A percentile compares a stretch with the other conserved stretches of the same genome.
Evolutionary conservation across 2,888 invertebrate genomes (phyloP).

Genomic region (Drosophila yooni): DNA sequence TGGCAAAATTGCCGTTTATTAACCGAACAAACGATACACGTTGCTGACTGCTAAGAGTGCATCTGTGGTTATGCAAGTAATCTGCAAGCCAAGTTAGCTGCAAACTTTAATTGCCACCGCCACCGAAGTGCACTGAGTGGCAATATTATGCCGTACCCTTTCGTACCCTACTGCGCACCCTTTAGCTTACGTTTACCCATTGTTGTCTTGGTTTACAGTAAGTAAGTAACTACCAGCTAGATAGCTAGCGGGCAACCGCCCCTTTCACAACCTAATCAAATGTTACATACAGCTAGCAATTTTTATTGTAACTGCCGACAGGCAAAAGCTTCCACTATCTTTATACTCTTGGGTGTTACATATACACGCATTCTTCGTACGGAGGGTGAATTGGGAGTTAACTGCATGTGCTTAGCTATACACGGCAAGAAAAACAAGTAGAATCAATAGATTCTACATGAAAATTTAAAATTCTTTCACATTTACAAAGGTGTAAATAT

Average conservation of each 20-base stretch:
- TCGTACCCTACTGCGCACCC: slow-evolving; percentile 5
- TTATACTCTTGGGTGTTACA: slow-evolving; percentile 36
- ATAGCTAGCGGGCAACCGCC: slow-evolving; percentile 15
- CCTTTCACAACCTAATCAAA: slow-evolving; percentile 72
- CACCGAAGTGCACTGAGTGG: slow-evolving; percentile 56
- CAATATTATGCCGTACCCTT: slow-evolving; percentile 35
- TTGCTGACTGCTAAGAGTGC: slow-evolving; percentile 24
- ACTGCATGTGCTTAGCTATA: slow-evolving; percentile 19
- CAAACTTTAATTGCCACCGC: slow-evolving; percentile 71
- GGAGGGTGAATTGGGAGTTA: not conserved
- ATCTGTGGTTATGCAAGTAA: slow-evolving; percentile 54
- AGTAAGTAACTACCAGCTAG: slow-evolving; percentile 6
- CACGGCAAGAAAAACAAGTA: slow-evolving; percentile 22
- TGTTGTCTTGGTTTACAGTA: slow-evolving; percentile 20
- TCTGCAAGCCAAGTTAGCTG: slow-evolving; percentile 59
- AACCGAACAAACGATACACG: slow-evolving; percentile 56
- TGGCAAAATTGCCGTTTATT: slow-evolving; percentile 61
- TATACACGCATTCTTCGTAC: slow-evolving; percentile 2
- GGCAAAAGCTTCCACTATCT: slow-evolving; percentile 55
- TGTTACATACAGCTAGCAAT: slow-evolving; percentile 70
- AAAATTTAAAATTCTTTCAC: not conserved
- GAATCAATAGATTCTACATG: too few species aligned
- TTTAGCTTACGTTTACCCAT: slow-evolving; percentile 22
- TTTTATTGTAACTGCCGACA: slow-evolving; percentile 75
- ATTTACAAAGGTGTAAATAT: not conserved